phyloP scores from a whole-genome alignment of 2,888 invertebrate genomes.

The Stenodema calcarata region DNA sequence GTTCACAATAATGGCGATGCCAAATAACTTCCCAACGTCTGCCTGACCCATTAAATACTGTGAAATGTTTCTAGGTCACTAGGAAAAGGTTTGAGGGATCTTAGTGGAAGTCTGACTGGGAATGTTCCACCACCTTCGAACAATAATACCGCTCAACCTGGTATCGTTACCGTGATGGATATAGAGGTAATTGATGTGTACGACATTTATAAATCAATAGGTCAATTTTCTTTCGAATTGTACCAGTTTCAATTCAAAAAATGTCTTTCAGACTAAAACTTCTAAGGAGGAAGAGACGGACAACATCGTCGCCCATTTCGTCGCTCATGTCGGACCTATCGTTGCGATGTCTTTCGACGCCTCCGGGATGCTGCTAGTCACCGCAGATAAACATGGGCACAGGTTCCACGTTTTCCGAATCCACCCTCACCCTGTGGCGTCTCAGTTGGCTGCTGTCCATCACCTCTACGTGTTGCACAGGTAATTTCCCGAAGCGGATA shows the following conservation, averaged over 20 bases:
- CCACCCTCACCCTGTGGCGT: slow-evolving; percentile 89
- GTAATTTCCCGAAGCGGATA: slow-evolving; percentile 38
- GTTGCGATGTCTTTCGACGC: slow-evolving; percentile 90
- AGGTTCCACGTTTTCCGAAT: slow-evolving; percentile 96
- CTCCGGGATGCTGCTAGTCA: slow-evolving; percentile 86
- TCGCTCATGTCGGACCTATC: slow-evolving; percentile 86
- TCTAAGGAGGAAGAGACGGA: slow-evolving; percentile 62
- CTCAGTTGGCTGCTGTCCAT: slow-evolving; percentile 86
- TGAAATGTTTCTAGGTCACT: slow-evolving; percentile 66
- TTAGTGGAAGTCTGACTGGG: slow-evolving; percentile 89
- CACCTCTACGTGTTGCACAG: slow-evolving; percentile 91
- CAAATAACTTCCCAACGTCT: too few species aligned
- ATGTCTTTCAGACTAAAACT: slow-evolving; percentile 41
- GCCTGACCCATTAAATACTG: too few species aligned
- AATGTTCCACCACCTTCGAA: slow-evolving; percentile 59
- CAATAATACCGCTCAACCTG: slow-evolving; percentile 74
- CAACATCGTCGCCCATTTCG: slow-evolving; percentile 85
- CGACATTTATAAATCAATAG: too few species aligned
- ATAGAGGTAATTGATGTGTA: slow-evolving; percentile 57
- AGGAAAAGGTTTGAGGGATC: slow-evolving; percentile 85
- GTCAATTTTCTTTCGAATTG: too few species aligned
- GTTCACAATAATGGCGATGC: too few species aligned
- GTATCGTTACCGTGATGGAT: slow-evolving; percentile 87
- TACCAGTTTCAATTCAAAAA: neutral
- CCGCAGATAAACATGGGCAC: slow-evolving; percentile 90